A percentile compares a stretch with the other conserved stretches of the same genome.
These are phyloP conservation scores for Pantherophis vulpinus DNA, from an alignment of 2,797 vertebrate species.

Conservation along the genomic window DNA sequence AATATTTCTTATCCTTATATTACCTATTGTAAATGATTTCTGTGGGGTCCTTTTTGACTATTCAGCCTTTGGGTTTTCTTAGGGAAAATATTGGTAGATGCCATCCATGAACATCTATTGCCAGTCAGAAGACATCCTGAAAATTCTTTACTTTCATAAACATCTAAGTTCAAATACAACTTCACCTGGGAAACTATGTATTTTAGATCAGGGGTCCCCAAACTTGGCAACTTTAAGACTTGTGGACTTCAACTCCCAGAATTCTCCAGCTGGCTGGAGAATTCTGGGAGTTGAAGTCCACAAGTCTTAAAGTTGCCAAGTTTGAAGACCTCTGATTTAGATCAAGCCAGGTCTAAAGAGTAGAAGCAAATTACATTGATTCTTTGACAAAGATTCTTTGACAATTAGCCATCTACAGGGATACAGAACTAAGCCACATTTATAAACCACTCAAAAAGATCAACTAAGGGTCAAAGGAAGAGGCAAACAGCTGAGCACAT, in stretches of 20 bases:
- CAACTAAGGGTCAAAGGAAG: neutral
- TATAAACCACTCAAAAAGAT: neutral
- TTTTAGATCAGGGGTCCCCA: too few species aligned
- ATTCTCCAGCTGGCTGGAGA: too few species aligned
- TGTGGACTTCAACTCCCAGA: too few species aligned
- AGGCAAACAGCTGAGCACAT: neutral
- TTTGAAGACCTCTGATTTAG: neutral
- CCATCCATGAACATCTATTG: neutral
- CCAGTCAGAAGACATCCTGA: neutral
- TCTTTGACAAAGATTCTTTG: neutral
- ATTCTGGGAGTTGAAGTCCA: too few species aligned
- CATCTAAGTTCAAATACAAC: neutral
- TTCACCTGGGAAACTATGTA: neutral
- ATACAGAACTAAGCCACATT: neutral
- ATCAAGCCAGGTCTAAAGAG: neutral
- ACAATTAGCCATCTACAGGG: neutral
- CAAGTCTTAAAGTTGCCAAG: too few species aligned
- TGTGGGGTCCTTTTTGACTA: neutral
- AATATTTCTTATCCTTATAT: neutral
- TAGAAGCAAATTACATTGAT: neutral
- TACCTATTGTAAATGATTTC: neutral
- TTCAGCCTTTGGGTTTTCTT: neutral
- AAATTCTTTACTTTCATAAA: neutral
- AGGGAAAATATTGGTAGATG: neutral
- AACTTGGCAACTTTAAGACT: too few species aligned